Evolutionary conservation across 2,888 invertebrate species (phyloP).

Genomic region (Polietes domitor): DNA sequence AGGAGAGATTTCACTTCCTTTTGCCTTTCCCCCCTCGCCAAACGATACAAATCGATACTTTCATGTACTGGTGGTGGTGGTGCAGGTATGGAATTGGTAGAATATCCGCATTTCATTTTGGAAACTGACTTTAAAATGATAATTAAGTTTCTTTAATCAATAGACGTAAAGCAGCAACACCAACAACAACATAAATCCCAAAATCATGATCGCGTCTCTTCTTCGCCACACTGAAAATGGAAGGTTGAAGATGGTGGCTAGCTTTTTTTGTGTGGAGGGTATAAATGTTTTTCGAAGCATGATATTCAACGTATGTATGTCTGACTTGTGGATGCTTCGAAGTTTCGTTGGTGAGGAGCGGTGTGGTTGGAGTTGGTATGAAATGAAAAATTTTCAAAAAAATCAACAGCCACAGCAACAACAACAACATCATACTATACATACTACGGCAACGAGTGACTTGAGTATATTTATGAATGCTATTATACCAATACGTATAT

Average conservation of each 20-base stretch:
- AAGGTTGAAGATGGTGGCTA: not conserved
- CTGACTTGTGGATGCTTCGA: no score
- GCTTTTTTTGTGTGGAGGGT: no score
- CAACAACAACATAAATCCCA: slow-evolving; percentile 8
- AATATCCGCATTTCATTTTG: not conserved
- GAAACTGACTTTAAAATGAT: not conserved
- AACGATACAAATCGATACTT: slow-evolving; percentile 17
- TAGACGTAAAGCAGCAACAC: not conserved
- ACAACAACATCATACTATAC: no score
- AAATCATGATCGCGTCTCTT: slow-evolving; percentile 2
- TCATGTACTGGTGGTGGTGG: not conserved
- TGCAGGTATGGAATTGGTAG: no score
- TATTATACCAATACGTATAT: slow-evolving; percentile 37
- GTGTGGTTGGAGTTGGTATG: slow-evolving; percentile 25
- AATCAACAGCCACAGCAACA: not conserved
- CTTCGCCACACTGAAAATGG: not conserved
- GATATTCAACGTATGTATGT: no score
- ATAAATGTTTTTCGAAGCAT: no score
- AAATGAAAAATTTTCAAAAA: slow-evolving; percentile 51
- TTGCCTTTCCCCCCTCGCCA: not conserved
- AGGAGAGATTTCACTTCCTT: not conserved
- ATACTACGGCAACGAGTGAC: not conserved
- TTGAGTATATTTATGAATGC: slow-evolving; percentile 50
- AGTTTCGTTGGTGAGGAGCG: not conserved
- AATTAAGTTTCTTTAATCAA: slow-evolving; percentile 10